Evolutionary conservation across 1,140 invertebrate species (phyloP), one percentile per base, ranked within the genome.

Genomic region (Procambarus virginalis): DNA sequence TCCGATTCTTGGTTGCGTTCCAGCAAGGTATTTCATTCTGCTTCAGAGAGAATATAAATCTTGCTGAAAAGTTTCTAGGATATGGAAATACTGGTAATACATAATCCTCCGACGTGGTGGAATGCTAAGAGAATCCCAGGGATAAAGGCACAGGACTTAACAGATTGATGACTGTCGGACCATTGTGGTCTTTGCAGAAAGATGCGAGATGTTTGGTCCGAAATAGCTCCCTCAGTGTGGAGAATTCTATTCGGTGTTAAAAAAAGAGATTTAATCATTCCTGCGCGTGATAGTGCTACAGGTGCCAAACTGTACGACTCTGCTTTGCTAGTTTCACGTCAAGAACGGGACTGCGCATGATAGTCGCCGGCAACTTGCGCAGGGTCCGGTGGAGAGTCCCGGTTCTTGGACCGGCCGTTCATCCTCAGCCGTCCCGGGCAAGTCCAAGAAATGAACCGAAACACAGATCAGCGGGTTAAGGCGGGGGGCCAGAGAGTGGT

Each of bases 401-500:
- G 5, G 22, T n/a, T 34, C 68, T n/a, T 34, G n/a, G 10, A 10
- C n/a, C 68, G 5, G 6, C 22, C 20, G 2, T 20, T 9, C 22
- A 22, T 0, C 22, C 68, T 73, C 10, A 45, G 45, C 60, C 58
- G 9, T 49, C 58, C 45, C 64, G n/a, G 81, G 81, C 3, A 4
- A 64, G 20, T 58, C 73, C 55, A 17, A 22, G 58, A 78, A 88
- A 88, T 80, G 86, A 48, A 88, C 78, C 68, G 86, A 88, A 88
- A 88, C 86, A 88, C 86, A 88, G 86, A 88, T 80, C 86, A 73
- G 68, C 22, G 68, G 68, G 68, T n/a, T n/a, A 70, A 20, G 68
- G 51, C 51, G 12, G 51, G 8, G 64, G 68, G 2, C 68, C 68
- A 73, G 4, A 68, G 10, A 34, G 68, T 73, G n/a, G 68, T 73